A percentile compares a stretch with the other conserved stretches of the same genome.
Evolutionary conservation across 1,140 invertebrate species (phyloP).

Genomic region (Heliconius hermathena): DNA sequence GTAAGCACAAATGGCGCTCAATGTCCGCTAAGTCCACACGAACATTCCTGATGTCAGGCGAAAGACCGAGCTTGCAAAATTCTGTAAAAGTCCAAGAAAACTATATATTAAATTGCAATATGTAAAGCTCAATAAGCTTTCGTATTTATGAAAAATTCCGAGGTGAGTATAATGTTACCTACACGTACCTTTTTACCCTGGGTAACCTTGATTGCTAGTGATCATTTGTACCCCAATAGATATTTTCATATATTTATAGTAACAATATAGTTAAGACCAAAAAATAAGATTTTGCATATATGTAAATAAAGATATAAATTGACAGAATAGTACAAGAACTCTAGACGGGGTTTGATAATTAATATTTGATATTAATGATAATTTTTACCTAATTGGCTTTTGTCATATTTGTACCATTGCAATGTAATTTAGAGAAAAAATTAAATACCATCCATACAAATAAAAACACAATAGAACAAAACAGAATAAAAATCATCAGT

Average conservation of each 20-base stretch:
- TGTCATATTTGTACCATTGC: no score
- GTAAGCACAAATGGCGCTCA: conserved; percentile 38
- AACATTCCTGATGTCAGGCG: conserved; percentile 16
- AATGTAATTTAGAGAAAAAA: no score
- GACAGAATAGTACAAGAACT: no score
- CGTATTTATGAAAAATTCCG: not conserved
- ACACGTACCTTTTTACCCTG: not conserved
- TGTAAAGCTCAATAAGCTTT: conserved; percentile 7
- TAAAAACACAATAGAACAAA: no score
- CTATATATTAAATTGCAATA: not conserved
- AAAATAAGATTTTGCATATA: not conserved
- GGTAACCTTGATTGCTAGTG: not conserved
- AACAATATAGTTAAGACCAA: not conserved
- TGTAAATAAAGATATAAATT: no score
- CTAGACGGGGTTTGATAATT: no score
- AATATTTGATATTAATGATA: no score
- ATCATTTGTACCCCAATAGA: not conserved
- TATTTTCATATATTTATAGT: not conserved
- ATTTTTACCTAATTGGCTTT: no score
- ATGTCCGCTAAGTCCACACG: conserved; percentile 35
- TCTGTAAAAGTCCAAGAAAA: not conserved
- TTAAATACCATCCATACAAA: no score
- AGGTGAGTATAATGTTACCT: not conserved
- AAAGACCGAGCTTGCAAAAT: conserved; percentile 21
- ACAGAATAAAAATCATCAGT: no score